Evolutionary conservation across 2,797 vertebrate genomes (phyloP).

Genomic region (Eulemur mongoz): DNA sequence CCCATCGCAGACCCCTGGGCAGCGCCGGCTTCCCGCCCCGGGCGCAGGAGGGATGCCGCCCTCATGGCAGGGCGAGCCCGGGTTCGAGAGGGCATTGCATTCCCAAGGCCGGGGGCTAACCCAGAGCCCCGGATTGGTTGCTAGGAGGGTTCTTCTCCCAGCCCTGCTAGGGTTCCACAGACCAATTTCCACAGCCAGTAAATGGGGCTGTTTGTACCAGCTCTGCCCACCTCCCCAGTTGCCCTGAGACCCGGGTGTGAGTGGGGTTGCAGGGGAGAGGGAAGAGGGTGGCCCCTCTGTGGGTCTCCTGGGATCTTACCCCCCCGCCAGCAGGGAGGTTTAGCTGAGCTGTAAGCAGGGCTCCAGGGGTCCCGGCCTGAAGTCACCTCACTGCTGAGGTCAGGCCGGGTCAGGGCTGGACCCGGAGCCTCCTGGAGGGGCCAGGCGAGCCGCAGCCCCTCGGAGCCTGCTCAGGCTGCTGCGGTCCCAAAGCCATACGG

Average conservation of each 20-base stretch:
- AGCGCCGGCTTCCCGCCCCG: neutral
- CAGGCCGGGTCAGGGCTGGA: neutral
- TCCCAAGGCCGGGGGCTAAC: neutral
- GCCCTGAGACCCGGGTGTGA: neutral
- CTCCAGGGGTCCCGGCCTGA: neutral
- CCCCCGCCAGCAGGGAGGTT: neutral
- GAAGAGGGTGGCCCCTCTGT: neutral
- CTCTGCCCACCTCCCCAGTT: neutral
- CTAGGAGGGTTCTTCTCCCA: neutral
- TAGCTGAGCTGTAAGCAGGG: neutral
- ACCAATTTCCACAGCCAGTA: neutral
- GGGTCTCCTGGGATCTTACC: neutral
- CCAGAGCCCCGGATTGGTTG: neutral
- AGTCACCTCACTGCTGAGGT: neutral
- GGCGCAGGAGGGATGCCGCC: neutral
- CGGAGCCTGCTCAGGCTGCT: neutral
- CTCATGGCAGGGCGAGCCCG: neutral
- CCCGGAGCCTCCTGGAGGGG: neutral
- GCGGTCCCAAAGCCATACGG: slow-evolving; percentile 1
- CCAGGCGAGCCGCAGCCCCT: neutral
- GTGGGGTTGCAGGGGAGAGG: neutral
- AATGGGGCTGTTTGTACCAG: neutral
- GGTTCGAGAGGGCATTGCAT: neutral
- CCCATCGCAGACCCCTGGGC: neutral
- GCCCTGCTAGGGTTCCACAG: neutral